Evolutionary conservation across 2,797 vertebrate genomes (phyloP), one percentile per base, ranked within the genome.

Genomic region (Huso huso): DNA sequence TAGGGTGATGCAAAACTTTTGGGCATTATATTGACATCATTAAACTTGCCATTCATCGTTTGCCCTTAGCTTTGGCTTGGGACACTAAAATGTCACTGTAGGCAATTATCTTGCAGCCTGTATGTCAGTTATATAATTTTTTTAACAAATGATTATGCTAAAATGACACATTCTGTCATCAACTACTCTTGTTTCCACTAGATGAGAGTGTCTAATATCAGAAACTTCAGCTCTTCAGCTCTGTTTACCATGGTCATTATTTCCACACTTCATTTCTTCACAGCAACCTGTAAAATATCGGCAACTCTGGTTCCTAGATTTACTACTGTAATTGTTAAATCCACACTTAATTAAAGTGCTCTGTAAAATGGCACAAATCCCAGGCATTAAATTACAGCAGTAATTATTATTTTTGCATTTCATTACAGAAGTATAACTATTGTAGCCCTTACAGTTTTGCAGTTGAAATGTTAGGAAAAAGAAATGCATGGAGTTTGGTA

Each of bases 211-310:
- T 13, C 64, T 8, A n/a, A 57, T 48, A 11, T 49, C 13, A 48
- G n/a, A 58, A 59, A 66, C 7, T 10, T 57, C 6, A 12, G 55
- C 55, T n/a, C 10, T 58, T n/a, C n/a, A n/a, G n/a, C n/a, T 49
- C 48, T 49, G 48, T 66, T 66, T 13, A 66, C 53, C 51, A 49
- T 57, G 9, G 65, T 59, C 58, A 59, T 66, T 50, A 66, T 59
- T 66, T 66, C 65, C 64, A 57, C 23, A 57, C 8, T 18, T 57
- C 18, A 65, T 65, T 65, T 52, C 52, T 65, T 57, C 64, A 52
- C 13, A 49, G 55, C 37, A 6, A n/a, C 18, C 37, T 57, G 51
- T 58, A 13, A 59, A 58, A 59, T 48, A 66, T 58, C 13, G 5
- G 37, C n/a, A 6, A 65, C 51, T 37, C 11, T 7, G 37, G 10